These are phyloP conservation scores for Aquatica leii DNA, from an alignment of 2,888 invertebrate species.

Conservation along the genomic window DNA sequence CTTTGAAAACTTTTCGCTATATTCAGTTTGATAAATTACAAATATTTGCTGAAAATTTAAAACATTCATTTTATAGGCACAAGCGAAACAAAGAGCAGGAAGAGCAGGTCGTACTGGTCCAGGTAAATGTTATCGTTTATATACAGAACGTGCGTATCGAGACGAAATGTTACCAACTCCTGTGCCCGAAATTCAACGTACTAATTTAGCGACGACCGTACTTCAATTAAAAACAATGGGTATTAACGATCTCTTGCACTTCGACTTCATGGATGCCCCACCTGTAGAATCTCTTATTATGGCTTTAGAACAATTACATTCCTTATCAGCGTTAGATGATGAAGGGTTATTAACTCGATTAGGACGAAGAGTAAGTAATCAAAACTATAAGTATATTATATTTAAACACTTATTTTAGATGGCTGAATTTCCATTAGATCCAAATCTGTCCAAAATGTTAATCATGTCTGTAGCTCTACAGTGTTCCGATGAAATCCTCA, in stretches of 20 bases:
- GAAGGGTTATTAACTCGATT: constrained; percentile 86
- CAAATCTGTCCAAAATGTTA: constrained; percentile 96
- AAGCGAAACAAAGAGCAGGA: constrained; percentile 97
- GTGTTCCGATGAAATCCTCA: constrained; percentile 97
- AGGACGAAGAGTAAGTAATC: constrained; percentile 71
- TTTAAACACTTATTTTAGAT: constrained; percentile 67
- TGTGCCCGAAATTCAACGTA: constrained; percentile 98
- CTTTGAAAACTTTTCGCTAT: too few species aligned
- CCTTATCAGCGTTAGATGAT: constrained; percentile 94
- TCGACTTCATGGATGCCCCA: constrained; percentile 99
- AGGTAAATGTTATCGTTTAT: constrained; percentile 95
- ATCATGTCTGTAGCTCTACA: constrained; percentile 98
- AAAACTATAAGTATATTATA: neutral
- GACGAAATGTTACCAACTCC: constrained; percentile 99
- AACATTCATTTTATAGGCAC: constrained; percentile 82
- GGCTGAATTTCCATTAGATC: constrained; percentile 99
- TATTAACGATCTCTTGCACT: constrained; percentile 96
- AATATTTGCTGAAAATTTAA: too few species aligned
- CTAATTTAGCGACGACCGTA: constrained; percentile 95
- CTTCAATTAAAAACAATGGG: constrained; percentile 99
- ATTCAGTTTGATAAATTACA: too few species aligned
- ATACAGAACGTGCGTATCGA: constrained; percentile 97
- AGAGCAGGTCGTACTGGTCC: constrained; percentile 98
- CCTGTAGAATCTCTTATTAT: constrained; percentile 97
- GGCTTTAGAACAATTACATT: constrained; percentile 97